Percentiles rank a stretch among this genome's conserved stretches.
These are phyloP conservation scores for Liparis tanakae DNA, from an alignment of 2,797 vertebrate species.

Conservation along the genomic window DNA sequence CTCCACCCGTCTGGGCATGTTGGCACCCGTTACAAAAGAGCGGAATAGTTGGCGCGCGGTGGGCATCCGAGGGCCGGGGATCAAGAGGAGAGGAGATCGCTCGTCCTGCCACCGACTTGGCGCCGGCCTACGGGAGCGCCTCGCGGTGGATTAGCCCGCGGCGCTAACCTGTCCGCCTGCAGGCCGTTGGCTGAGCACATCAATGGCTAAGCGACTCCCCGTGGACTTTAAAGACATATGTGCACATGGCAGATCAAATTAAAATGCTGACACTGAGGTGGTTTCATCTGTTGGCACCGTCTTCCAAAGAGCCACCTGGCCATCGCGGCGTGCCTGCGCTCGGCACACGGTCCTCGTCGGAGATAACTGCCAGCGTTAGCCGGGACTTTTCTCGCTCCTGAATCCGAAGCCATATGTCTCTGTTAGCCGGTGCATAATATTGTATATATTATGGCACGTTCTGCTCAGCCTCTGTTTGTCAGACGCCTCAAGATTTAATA, in stretches of 20 bases:
- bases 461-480: slow-evolving; percentile 27
- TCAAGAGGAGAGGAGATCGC: slow-evolving; percentile 79
- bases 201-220: slow-evolving; percentile 75
- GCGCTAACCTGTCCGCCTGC: slow-evolving; percentile 78
- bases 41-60: slow-evolving; percentile 71
- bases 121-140: slow-evolving; percentile 67
- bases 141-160: slow-evolving; percentile 81
- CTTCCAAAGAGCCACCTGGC: slow-evolving; percentile 79
- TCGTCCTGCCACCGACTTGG: slow-evolving; percentile 78
- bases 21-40: slow-evolving; percentile 81
- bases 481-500: slow-evolving; percentile 31
- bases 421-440: slow-evolving; percentile 69
- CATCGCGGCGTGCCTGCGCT: slow-evolving; percentile 63
- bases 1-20: slow-evolving; percentile 74
- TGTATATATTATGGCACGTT: slow-evolving; percentile 54
- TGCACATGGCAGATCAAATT: slow-evolving; percentile 80
- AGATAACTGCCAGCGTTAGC: slow-evolving; percentile 75
- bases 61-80: slow-evolving; percentile 69
- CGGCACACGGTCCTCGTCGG: slow-evolving; percentile 67
- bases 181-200: slow-evolving; percentile 73
- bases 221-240: slow-evolving; percentile 82
- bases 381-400: slow-evolving; percentile 51
- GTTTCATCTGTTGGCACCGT: slow-evolving; percentile 80
- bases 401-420: slow-evolving; percentile 74
- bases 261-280: slow-evolving; percentile 81